Percentiles rank a stretch among this genome's conserved stretches.
Evolutionary conservation across 2,113 vertebrate genomes (phyloP).

Genomic region (Podiceps cristatus): DNA sequence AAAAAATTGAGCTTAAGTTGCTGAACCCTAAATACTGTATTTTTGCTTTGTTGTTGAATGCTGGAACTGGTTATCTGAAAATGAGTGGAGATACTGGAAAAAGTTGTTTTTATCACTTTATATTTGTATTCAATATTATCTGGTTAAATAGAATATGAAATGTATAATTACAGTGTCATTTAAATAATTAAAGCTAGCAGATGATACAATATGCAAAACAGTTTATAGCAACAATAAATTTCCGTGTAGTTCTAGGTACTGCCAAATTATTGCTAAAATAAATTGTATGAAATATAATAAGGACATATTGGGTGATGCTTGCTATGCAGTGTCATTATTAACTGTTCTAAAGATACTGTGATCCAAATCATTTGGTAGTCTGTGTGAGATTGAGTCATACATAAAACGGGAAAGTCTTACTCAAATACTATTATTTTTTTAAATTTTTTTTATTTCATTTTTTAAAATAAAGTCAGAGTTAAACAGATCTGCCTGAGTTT

Average conservation of each 20-base stretch:
- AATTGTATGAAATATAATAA: not conserved
- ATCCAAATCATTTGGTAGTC: not conserved
- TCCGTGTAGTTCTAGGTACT: not conserved
- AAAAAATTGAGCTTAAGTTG: not conserved
- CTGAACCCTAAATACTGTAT: not conserved
- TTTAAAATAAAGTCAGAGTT: not conserved
- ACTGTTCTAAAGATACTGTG: not conserved
- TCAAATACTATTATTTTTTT: not conserved
- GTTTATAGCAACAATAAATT: not conserved
- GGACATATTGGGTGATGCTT: not conserved
- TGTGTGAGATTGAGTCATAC: not conserved
- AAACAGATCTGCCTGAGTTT: not conserved
- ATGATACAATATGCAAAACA: not conserved
- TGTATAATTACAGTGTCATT: not conserved
- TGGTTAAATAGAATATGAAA: slow-evolving; percentile 22
- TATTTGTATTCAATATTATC: not conserved
- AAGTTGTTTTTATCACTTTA: not conserved
- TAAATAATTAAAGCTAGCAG: slow-evolving; percentile 22
- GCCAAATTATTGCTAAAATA: not conserved
- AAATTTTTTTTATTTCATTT: not conserved
- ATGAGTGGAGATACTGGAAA: not conserved
- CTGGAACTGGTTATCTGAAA: not conserved
- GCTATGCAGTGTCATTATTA: not conserved
- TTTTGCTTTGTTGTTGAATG: not conserved
- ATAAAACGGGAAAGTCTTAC: not conserved